phyloP scores from a whole-genome alignment of 1,140 invertebrate genomes.

The Halictus rubicundus region DNA sequence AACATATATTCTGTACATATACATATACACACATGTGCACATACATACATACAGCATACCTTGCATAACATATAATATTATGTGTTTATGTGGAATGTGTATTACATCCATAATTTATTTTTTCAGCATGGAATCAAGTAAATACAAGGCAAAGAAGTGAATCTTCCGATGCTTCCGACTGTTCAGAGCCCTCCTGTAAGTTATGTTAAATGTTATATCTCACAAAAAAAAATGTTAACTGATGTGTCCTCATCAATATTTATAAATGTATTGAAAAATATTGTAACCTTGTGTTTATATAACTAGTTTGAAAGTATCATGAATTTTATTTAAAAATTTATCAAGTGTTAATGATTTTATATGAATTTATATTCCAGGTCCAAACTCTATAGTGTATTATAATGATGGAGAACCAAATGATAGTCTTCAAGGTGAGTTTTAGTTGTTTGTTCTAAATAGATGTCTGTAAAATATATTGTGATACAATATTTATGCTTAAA shows the following conservation, averaged over 20 bases:
- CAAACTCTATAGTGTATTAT: conserved; percentile 83
- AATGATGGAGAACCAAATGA: conserved; percentile 87
- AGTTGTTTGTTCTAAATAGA: background rate
- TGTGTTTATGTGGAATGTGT: conserved; percentile 21
- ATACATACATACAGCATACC: background rate
- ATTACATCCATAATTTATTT: conserved; percentile 37
- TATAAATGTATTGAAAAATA: background rate
- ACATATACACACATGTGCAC: background rate
- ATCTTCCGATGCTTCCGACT: conserved; percentile 68
- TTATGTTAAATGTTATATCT: conserved; percentile 5
- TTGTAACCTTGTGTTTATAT: background rate
- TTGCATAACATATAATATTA: conserved; percentile 27
- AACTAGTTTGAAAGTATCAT: background rate
- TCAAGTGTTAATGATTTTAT: conserved; percentile 19
- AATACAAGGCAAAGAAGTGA: conserved; percentile 67
- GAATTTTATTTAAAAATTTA: background rate
- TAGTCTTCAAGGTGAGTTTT: conserved; percentile 80
- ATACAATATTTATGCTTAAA: conserved; percentile 10
- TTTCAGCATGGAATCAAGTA: conserved; percentile 75
- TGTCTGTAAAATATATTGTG: conserved; percentile 4
- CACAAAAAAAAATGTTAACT: too few species aligned
- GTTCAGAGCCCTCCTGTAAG: conserved; percentile 68
- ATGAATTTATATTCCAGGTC: conserved; percentile 59
- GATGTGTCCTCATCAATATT: conserved; percentile 1
- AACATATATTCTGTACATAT: background rate